Evolutionary conservation across 2,113 vertebrate genomes (phyloP), one percentile per base, ranked within the genome.

Genomic region (Jacana jacana): DNA sequence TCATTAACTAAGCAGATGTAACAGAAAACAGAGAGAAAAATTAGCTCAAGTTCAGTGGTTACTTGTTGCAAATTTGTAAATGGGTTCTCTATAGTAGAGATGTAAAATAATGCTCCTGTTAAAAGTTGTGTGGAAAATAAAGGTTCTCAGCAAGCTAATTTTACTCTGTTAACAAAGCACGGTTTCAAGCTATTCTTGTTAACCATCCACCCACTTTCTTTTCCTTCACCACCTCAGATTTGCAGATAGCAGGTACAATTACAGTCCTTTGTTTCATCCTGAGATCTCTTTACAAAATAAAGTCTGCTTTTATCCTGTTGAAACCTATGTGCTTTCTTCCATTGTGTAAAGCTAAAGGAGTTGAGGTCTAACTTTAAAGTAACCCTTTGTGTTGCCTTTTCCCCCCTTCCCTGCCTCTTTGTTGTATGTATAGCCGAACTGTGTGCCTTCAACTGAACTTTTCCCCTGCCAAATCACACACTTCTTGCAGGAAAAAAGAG

Each of bases 131-230:
- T 85, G 78, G 89, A 96, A 96, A 96, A 96, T 83, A 89, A 97
- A 97, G 58, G 89, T 97, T 98, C 97, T 97, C 95, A 97, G 96
- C 92, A 90, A 97, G 97, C 89, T 98, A 98, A 98, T 96, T 98
- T 98, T 98, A 97, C 95, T 95, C 79, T 85, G 30, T 73, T 91
- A 97, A 97, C 91, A 97, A 95, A 97, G 95, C 81, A 66, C 35
- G 95, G 87, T 95, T 98, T 97, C 96, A 95, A 96, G 82, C 91
- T 92, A 95, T 97, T 96, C 91, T 97, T 95, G 87, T 96, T 96
- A 97, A 64, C 68, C 81, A 95, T 94, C 78, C 81, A 97, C 92
- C 93, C 83, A 96, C 97, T 94, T 95, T 96, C 97, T 55, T 96
- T 94, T 98, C 96, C 91, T 94, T 98, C 97, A 97, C 40, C 96